Percentiles rank a stretch among this genome's conserved stretches.
Evolutionary conservation across 2,113 vertebrate species (phyloP).

Genomic region (Heliornis fulica): DNA sequence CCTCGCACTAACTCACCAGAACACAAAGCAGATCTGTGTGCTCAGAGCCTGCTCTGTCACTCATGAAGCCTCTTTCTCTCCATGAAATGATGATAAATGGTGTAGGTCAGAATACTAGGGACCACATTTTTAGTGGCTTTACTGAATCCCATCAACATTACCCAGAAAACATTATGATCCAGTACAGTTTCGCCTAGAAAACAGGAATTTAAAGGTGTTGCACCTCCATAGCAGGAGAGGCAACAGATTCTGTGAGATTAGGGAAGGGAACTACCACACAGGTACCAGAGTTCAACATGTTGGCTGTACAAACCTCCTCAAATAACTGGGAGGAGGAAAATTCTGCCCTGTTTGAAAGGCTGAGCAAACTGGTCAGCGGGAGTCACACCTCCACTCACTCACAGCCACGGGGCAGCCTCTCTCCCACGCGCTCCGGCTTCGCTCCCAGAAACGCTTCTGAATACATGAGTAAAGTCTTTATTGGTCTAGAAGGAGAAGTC

Average conservation of each 20-base stretch:
- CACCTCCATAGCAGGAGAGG: background rate
- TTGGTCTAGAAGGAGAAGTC: background rate
- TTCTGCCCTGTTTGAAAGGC: background rate
- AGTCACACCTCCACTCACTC: background rate
- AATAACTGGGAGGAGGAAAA: background rate
- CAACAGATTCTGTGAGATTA: background rate
- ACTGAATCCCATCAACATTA: background rate
- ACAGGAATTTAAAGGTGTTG: background rate
- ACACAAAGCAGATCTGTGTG: no score
- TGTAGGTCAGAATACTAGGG: background rate
- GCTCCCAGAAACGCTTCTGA: background rate
- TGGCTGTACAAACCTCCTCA: background rate
- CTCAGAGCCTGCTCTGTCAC: background rate
- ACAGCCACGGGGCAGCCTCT: background rate
- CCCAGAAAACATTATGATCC: fast-evolving
- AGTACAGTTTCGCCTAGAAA: background rate
- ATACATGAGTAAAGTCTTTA: background rate
- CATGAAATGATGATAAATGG: background rate
- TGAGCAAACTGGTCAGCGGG: background rate
- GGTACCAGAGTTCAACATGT: background rate
- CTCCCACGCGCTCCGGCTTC: background rate
- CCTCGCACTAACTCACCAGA: fast-evolving
- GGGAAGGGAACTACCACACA: background rate
- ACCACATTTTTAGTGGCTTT: fast-evolving
- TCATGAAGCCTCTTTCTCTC: background rate